phyloP scores from a whole-genome alignment of 1,140 invertebrate genomes.

The Drosophila mojavensis region DNA sequence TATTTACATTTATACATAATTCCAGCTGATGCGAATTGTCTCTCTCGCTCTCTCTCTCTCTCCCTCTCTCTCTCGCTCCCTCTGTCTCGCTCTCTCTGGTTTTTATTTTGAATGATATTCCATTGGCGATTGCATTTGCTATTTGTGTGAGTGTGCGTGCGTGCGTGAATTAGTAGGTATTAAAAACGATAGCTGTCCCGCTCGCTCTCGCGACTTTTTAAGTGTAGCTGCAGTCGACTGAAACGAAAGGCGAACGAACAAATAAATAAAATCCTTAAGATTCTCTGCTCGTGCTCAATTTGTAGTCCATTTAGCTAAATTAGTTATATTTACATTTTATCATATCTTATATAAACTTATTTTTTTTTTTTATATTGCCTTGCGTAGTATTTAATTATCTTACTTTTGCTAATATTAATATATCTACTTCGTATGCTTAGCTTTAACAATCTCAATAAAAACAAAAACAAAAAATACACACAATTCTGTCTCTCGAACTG shows the following conservation, averaged over 20 bases:
- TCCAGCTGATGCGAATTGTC: conserved; percentile 14
- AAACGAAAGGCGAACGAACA: background rate
- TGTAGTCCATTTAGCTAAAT: conserved; percentile 6
- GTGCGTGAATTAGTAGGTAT: conserved; percentile 13
- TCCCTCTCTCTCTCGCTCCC: background rate
- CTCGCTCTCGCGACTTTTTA: background rate
- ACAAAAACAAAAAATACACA: background rate
- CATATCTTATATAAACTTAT: background rate
- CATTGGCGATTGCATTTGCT: conserved; percentile 4
- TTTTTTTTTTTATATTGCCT: background rate
- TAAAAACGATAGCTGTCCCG: background rate
- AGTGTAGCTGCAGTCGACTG: conserved; percentile 14
- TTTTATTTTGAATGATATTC: conserved; percentile 22
- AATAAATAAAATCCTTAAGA: background rate
- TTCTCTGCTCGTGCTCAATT: background rate
- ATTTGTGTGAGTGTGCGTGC: conserved; percentile 5
- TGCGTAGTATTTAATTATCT: conserved; percentile 3
- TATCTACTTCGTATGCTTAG: conserved; percentile 16
- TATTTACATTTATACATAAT: conserved; percentile 44
- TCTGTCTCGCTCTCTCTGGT: conserved; percentile 3
- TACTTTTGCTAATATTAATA: background rate
- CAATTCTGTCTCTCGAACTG: background rate
- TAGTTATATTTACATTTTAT: background rate
- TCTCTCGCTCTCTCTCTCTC: too few relatives aligned
- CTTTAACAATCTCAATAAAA: conserved; percentile 7